Percentiles rank a stretch among this genome's conserved stretches.
Conservation (phyloP, 2,113 vertebrate genomes). For the Tylochromis polylepis region DNA sequence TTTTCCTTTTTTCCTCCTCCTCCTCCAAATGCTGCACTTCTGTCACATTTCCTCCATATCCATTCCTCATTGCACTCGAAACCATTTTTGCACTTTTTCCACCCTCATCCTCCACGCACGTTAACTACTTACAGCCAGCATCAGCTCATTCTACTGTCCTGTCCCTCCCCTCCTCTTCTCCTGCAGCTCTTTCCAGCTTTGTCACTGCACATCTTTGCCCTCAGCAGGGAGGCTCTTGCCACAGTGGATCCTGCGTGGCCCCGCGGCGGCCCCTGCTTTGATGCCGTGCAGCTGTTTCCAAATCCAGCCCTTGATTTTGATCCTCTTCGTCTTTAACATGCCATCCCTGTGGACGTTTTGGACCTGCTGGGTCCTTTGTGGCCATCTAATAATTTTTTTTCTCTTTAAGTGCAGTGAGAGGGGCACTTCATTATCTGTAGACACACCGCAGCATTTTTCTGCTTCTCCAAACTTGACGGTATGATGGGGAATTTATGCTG, state of each 20-base stretch:
- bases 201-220: conserved; percentile 67
- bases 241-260: conserved; percentile 39
- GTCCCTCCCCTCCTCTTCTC: not conserved
- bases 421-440: not conserved
- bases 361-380: conserved; percentile 49
- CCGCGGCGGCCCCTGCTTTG: conserved; percentile 41
- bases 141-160: not conserved
- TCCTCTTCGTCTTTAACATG: conserved; percentile 48
- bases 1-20: fast-evolving
- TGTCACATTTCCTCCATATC: not conserved
- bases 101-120: not conserved
- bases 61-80: not conserved
- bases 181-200: conserved; percentile 32
- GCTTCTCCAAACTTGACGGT: not conserved
- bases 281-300: conserved; percentile 75
- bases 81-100: not conserved
- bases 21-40: not conserved
- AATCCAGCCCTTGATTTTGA: conserved; percentile 74
- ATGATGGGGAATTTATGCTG: not conserved
- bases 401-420: not conserved
- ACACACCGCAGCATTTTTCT: not conserved
- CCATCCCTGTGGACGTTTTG: conserved; percentile 32
- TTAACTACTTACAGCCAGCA: not conserved
- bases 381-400: not conserved
- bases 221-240: conserved; percentile 56